Evolutionary conservation across 2,113 vertebrate species (phyloP).

Genomic region (Trogon melanurus): DNA sequence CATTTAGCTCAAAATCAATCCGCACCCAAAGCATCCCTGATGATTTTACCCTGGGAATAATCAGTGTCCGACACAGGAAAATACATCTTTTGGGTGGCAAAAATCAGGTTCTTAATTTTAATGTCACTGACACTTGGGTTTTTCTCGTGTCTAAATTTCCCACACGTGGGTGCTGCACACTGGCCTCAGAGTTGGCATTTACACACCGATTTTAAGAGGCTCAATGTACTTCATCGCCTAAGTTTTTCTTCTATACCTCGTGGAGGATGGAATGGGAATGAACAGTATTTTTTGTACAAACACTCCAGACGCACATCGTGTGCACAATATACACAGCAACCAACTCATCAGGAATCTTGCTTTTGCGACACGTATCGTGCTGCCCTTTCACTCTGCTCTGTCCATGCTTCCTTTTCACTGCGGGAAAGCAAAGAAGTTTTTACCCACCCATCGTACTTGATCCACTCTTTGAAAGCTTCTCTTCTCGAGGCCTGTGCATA

Average conservation of each 20-base stretch:
- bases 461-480: slow-evolving; percentile 10
- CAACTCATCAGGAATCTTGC: not conserved
- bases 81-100: not conserved
- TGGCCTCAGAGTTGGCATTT: not conserved
- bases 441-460: not conserved
- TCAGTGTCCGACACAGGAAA: not conserved
- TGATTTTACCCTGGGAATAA: not conserved
- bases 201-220: not conserved
- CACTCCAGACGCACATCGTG: not conserved
- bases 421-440: not conserved
- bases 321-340: not conserved
- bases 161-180: not conserved
- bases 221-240: not conserved
- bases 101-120: not conserved
- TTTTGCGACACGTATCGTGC: accelerated
- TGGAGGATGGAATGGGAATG: not conserved
- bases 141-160: not conserved
- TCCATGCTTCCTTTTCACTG: not conserved
- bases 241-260: not conserved
- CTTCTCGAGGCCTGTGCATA: not conserved
- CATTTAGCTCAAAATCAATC: not conserved
- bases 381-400: not conserved
- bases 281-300: not conserved
- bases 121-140: not conserved
- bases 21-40: not conserved